phyloP scores from a whole-genome alignment of 2,888 invertebrate species.

The Acanthopleura granulata region DNA sequence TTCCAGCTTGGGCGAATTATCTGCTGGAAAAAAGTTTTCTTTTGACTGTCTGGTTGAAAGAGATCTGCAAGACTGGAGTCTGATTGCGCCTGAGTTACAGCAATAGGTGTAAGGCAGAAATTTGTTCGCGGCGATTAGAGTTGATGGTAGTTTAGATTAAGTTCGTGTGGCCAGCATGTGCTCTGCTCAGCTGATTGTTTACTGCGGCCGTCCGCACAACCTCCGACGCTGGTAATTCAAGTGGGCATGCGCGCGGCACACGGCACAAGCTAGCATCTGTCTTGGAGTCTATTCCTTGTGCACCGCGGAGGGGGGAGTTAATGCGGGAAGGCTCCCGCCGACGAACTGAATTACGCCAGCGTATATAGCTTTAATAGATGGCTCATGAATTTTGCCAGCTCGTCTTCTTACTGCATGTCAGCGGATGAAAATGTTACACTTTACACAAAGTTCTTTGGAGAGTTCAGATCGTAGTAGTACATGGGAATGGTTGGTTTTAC shows the following conservation, averaged over 20 bases:
- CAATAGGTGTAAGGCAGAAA: not conserved
- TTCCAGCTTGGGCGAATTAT: too few relatives aligned
- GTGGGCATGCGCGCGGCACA: slow-evolving; percentile 15
- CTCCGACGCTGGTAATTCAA: not conserved
- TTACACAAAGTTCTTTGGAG: not conserved
- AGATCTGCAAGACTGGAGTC: not conserved
- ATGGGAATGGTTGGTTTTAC: not conserved
- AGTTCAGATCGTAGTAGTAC: not conserved
- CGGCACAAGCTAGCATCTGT: slow-evolving; percentile 12
- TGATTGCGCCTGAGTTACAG: not conserved
- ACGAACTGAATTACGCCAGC: not conserved
- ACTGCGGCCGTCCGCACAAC: not conserved
- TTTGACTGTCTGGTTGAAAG: too few relatives aligned
- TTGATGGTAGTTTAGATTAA: slow-evolving; percentile 20
- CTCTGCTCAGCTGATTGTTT: slow-evolving; percentile 8
- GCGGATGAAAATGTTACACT: not conserved
- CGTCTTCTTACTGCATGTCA: too few relatives aligned
- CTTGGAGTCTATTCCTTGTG: slow-evolving; percentile 1
- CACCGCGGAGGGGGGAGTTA: not conserved
- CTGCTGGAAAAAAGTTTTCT: too few relatives aligned
- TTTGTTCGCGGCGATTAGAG: slow-evolving; percentile 10
- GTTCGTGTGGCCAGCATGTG: slow-evolving; percentile 1
- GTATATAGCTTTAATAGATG: too few relatives aligned
- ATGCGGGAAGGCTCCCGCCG: not conserved
- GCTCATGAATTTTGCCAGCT: too few relatives aligned